Base-by-base conservation (phyloP, 2,888 invertebrate genomes). In the Platycnemis pennipes region DNA sequence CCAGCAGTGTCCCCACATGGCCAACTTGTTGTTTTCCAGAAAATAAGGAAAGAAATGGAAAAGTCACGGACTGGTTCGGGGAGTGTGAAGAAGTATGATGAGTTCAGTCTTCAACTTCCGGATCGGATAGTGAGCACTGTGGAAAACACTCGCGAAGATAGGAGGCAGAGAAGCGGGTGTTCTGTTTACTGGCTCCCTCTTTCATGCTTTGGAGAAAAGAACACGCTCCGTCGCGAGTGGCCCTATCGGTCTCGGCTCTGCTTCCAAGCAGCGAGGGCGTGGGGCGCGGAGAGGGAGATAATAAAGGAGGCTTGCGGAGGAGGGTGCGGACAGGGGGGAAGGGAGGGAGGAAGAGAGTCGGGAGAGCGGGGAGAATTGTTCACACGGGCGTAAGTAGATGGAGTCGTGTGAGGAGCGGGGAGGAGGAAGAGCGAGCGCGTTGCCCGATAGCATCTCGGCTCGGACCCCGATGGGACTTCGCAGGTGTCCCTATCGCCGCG, bases 351-450 rank as follows among this genome's bases (percentile, higher is more conserved):
- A 19, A 49, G 49, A 19, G 19, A 5, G 13, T 5, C 8, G 13
- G 49, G 8, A 19, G 7, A n/a, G 63, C 22, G 63, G 26, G 77
- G 37, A 16, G 37, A 77, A 77, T 77, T 77, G 77, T 77, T 77
- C 77, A 77, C 77, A 77, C 77, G 77, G n/a, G 77, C 77, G 31
- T 77, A 77, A 77, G 77, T 77, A 77, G 77, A 77, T 77, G 77
- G 77, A 31, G 37, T 63, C 26, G 63, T 16, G 49, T 49, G 77
- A 37, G 77, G 16, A 31, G 77, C 31, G 16, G 13, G 37, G 16
- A 37, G 11, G 49, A 49, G 49, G n/a, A n/a, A n/a, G n/a, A n/a
- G n/a, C n/a, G n/a, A 37, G 77, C 77, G 31, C 77, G 37, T 11
- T 11, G 37, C 37, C 37, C 77, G 77, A 77, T 77, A 77, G 77